Percentiles rank a stretch among this genome's conserved stretches.
phyloP scores from a whole-genome alignment of 2,797 vertebrate genomes.

The Champsocephalus esox region DNA sequence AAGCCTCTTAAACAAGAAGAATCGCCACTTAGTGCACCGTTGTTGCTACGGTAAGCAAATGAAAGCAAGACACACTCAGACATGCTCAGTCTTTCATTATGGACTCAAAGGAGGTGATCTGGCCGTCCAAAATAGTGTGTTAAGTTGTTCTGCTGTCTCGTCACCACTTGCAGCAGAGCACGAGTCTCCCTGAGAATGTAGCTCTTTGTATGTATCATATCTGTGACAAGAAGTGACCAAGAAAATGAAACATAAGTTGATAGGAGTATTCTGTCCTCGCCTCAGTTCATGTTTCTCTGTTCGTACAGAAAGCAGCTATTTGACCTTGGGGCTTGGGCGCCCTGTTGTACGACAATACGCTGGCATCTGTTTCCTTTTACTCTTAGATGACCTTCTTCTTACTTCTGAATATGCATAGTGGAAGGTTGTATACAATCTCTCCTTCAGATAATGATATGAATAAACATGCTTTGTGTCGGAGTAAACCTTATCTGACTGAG shows the following conservation, averaged over 20 bases:
- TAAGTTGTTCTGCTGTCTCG: conserved; percentile 30
- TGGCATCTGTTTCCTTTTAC: too few species aligned
- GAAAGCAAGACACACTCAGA: conserved; percentile 22
- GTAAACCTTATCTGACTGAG: too few species aligned
- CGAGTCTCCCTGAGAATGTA: background rate
- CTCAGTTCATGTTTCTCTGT: too few species aligned
- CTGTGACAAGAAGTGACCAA: background rate
- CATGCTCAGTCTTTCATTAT: conserved; percentile 56
- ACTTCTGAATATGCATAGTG: too few species aligned
- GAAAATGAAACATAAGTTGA: background rate
- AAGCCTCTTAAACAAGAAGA: background rate
- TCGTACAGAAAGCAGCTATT: too few species aligned
- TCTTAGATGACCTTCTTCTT: too few species aligned
- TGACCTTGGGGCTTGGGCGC: too few species aligned
- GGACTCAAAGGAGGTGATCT: conserved; percentile 50
- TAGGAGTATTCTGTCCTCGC: too few species aligned
- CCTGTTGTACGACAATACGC: too few species aligned
- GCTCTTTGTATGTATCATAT: background rate
- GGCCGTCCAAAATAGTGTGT: conserved; percentile 50
- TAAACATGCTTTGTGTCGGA: too few species aligned
- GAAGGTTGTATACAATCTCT: too few species aligned
- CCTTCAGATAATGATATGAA: too few species aligned
- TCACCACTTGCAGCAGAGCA: conserved; percentile 15
- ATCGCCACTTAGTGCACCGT: background rate
- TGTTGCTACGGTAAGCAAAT: conserved; percentile 13